Evolutionary conservation across 2,888 invertebrate genomes (phyloP), one percentile per base, ranked within the genome.

Genomic region (Neoscelio sp.): DNA sequence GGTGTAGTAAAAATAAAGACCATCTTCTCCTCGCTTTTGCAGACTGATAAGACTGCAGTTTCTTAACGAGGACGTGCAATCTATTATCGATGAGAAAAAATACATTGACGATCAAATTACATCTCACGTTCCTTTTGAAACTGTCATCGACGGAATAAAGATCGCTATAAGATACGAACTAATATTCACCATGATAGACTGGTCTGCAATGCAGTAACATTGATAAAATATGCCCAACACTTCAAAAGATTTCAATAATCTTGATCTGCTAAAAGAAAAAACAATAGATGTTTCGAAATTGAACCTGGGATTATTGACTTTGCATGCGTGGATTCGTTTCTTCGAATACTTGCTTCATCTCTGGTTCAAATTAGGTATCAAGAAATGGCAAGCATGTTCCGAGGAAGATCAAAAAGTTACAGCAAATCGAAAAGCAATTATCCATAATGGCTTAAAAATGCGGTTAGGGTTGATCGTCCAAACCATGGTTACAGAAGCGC

Each of bases 41-140:
- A 15, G 74, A 6, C 75, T 80, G 17, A 64, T 78, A 33, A 65
- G 56, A 58, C 12, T 80, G 4, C 56, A 76, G 38, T 73, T 78
- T 23, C 20, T 54, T 2, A 46, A 80, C 6, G 62, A 78, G 56
- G 58, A 17, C 56, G 42, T 18, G 2, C 13, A 78, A 26, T 44
- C 70, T 10, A 68, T 56, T 13, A 13, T 26, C 26, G 23, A 30
- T 15, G 70, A 68, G 67, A 42, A 35, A 33, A 18, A 65, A 17
- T 38, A 52, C 40, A 54, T 80, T 50, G 62, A 67, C n/a, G 4
- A 5, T 2, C 46, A 42, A 42, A 33, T n/a, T 8, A 8, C n/a
- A 28, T 8, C 8, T 8, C 7, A 2, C n/a, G n/a, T n/a, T n/a
- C n/a, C n/a, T n/a, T n/a, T n/a, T n/a, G n/a, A n/a, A n/a, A n/a